A percentile compares a stretch with the other conserved stretches of the same genome.
Conservation (phyloP, 1,140 invertebrate genomes). For the Antheraea mylitta region DNA sequence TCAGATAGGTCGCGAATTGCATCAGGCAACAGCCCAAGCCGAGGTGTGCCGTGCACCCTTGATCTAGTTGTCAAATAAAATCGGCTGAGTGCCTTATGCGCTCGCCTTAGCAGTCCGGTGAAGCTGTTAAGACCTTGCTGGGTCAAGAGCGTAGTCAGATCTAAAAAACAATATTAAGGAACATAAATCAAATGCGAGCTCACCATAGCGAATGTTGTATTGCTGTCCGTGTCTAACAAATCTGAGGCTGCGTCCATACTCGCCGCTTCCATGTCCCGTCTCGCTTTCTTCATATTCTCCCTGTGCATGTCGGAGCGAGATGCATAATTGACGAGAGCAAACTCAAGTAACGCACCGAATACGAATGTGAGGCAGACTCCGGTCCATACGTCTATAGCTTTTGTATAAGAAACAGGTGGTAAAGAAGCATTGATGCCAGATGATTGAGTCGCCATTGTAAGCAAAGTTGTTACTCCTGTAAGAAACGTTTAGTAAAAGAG, state of each 20-base stretch:
- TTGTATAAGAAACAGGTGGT: conserved; percentile 97
- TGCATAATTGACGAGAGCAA: conserved; percentile 97
- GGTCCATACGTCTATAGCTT: conserved; percentile 98
- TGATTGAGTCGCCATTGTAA: conserved; percentile 98
- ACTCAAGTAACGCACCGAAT: conserved; percentile 97
- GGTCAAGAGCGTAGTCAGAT: no score
- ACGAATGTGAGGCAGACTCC: conserved; percentile 98
- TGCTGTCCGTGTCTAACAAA: conserved; percentile 89
- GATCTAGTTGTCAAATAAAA: no score
- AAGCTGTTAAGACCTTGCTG: no score
- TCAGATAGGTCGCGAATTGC: no score
- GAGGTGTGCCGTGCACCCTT: no score
- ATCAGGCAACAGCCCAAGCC: no score
- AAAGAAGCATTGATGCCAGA: conserved; percentile 98
- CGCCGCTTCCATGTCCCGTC: conserved; percentile 90
- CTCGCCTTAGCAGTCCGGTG: no score
- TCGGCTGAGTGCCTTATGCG: no score
- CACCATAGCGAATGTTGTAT: conserved; percentile 93
- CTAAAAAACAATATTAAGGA: no score
- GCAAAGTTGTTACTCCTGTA: conserved; percentile 93
- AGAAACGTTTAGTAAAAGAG: no score
- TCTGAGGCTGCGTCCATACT: conserved; percentile 91
- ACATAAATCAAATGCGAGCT: conserved; percentile 51
- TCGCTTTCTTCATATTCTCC: conserved; percentile 94
- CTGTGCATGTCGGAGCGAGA: conserved; percentile 92